Percentiles rank a stretch among this genome's conserved stretches.
These are phyloP conservation scores for Pocillopora grandis DNA, from an alignment of 92 coral and sea anemone genomes.

Conservation along the genomic window DNA sequence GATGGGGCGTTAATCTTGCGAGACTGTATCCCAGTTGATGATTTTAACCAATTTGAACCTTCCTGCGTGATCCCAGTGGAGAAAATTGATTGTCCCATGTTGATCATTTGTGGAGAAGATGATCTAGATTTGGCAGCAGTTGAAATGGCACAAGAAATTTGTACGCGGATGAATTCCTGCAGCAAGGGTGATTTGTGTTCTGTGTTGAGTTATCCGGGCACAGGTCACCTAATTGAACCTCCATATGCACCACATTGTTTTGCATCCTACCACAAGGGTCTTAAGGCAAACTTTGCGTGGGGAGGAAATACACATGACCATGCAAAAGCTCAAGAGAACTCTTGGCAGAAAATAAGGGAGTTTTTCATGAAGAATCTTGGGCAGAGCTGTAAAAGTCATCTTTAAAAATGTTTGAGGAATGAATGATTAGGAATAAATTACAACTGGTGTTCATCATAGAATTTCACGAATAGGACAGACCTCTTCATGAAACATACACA, in stretches of 20 bases:
- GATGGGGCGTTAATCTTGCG: conserved; percentile 22
- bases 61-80: conserved; percentile 57
- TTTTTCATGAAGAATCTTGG: conserved; percentile 42
- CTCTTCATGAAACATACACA: too few relatives aligned
- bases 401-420: background rate
- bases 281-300: conserved; percentile 26
- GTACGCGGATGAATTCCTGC: conserved; percentile 41
- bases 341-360: conserved; percentile 54
- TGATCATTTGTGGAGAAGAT: conserved; percentile 54
- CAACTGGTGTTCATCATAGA: too few relatives aligned
- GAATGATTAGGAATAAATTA: too few relatives aligned
- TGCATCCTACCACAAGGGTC: conserved; percentile 35
- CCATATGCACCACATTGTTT: conserved; percentile 54
- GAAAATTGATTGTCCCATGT: conserved; percentile 44
- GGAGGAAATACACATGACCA: conserved; percentile 69
- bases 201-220: conserved; percentile 57
- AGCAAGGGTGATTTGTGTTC: conserved; percentile 56
- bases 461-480: too few relatives aligned
- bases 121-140: conserved; percentile 27
- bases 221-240: conserved; percentile 80
- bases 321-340: conserved; percentile 64
- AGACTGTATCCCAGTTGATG: conserved; percentile 11
- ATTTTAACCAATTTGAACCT: conserved; percentile 27
- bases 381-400: conserved; percentile 18
- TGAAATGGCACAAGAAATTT: conserved; percentile 34